Conservation (phyloP, 2,113 vertebrate genomes). For the Neogale vison region DNA sequence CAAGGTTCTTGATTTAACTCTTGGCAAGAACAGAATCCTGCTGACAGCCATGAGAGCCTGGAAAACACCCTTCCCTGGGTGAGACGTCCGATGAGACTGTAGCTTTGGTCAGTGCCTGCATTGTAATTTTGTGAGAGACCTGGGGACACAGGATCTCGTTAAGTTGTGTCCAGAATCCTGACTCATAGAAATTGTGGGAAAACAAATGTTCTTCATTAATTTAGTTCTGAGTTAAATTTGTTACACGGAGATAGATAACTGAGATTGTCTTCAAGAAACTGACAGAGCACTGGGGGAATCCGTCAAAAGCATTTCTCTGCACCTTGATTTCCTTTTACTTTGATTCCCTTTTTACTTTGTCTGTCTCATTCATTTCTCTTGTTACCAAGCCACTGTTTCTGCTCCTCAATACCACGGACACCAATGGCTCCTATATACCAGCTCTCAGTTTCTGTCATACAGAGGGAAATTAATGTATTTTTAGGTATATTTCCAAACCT, state of each 20-base stretch:
- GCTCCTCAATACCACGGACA: neutral
- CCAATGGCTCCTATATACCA: neutral
- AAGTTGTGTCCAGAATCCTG: neutral
- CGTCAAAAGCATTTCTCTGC: neutral
- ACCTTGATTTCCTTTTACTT: neutral
- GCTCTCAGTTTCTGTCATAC: neutral
- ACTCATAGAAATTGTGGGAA: neutral
- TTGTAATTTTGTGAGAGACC: neutral
- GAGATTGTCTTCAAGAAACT: neutral
- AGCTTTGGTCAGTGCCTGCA: neutral
- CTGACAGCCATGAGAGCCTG: neutral
- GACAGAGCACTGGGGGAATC: neutral
- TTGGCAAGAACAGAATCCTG: neutral
- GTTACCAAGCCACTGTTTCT: neutral
- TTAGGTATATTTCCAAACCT: neutral
- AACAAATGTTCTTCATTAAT: neutral
- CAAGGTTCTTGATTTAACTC: neutral
- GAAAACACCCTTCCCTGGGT: neutral
- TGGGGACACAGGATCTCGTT: neutral
- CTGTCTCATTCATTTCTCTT: neutral
- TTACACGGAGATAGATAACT: neutral
- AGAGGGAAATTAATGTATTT: neutral
- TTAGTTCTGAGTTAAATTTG: neutral
- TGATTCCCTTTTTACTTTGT: neutral
- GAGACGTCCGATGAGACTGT: neutral